phyloP scores from a whole-genome alignment of 1,140 invertebrate genomes.

The Aethina tumida region DNA sequence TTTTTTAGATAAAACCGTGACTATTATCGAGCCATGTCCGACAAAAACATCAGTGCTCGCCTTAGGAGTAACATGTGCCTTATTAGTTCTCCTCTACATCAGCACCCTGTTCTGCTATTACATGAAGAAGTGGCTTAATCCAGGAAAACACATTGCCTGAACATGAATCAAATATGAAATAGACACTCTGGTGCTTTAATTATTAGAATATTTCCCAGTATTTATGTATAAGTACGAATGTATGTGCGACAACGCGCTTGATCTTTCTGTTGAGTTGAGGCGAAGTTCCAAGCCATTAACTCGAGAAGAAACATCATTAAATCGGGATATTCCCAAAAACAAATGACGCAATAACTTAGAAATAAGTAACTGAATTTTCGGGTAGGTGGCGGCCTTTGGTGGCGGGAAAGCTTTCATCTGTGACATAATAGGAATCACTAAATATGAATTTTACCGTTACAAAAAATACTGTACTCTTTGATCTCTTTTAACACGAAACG shows the following conservation, averaged over 20 bases:
- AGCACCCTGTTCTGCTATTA: constrained; percentile 82
- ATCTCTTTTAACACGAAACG: constrained; percentile 6
- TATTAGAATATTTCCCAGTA: constrained; percentile 1
- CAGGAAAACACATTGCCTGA: constrained; percentile 70
- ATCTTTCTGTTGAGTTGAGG: constrained; percentile 23
- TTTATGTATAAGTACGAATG: constrained; percentile 6
- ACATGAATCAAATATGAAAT: not conserved
- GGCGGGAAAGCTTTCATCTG: constrained; percentile 16
- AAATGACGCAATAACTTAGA: constrained; percentile 16
- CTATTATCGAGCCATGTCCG: constrained; percentile 78
- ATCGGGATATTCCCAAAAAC: constrained; percentile 10
- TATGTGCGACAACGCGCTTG: constrained; percentile 6
- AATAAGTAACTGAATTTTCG: constrained; percentile 13
- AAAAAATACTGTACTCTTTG: constrained; percentile 9
- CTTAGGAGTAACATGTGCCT: constrained; percentile 77
- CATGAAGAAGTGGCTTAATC: constrained; percentile 82
- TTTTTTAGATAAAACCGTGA: constrained; percentile 72
- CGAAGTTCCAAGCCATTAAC: too few species aligned
- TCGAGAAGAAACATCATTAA: constrained; percentile 19
- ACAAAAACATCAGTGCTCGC: constrained; percentile 82
- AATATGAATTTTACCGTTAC: constrained; percentile 23
- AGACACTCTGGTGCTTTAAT: constrained; percentile 8
- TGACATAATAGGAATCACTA: constrained; percentile 8
- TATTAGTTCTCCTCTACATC: constrained; percentile 82
- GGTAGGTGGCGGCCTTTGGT: constrained; percentile 21